These are phyloP conservation scores for Oligia latruncula DNA, from an alignment of 2,888 invertebrate genomes.

Conservation along the genomic window DNA sequence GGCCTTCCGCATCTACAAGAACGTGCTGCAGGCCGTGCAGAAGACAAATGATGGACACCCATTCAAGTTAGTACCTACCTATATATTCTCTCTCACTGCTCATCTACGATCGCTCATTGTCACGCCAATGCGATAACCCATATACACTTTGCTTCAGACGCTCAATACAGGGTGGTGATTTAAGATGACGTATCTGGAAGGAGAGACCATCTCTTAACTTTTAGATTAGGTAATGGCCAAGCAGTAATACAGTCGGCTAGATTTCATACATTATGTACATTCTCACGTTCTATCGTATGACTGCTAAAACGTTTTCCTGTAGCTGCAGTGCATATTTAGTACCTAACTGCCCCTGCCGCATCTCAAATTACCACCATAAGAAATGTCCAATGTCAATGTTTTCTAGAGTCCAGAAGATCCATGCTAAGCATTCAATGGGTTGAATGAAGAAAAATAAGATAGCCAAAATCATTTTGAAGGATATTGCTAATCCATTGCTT, in stretches of 20 bases:
- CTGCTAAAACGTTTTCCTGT: not conserved
- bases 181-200: too few species aligned
- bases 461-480: too few species aligned
- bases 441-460: not conserved
- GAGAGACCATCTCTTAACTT: not conserved
- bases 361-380: not conserved
- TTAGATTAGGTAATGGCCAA: not conserved
- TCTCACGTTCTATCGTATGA: not conserved
- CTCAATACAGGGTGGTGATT: not conserved
- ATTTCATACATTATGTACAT: not conserved
- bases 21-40: constrained; percentile 98
- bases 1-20: constrained; percentile 98
- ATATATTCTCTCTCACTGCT: not conserved
- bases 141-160: not conserved
- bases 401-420: not conserved
- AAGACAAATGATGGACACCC: constrained; percentile 99
- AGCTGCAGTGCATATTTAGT: not conserved
- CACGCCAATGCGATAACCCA: not conserved
- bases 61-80: constrained; percentile 94
- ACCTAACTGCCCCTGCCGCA: not conserved
- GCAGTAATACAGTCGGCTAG: not conserved
- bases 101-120: not conserved
- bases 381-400: not conserved
- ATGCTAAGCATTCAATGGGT: not conserved
- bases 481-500: too few species aligned